These are phyloP conservation scores for Diplodus puntazzo DNA, from an alignment of 2,797 vertebrate genomes.

Conservation along the genomic window DNA sequence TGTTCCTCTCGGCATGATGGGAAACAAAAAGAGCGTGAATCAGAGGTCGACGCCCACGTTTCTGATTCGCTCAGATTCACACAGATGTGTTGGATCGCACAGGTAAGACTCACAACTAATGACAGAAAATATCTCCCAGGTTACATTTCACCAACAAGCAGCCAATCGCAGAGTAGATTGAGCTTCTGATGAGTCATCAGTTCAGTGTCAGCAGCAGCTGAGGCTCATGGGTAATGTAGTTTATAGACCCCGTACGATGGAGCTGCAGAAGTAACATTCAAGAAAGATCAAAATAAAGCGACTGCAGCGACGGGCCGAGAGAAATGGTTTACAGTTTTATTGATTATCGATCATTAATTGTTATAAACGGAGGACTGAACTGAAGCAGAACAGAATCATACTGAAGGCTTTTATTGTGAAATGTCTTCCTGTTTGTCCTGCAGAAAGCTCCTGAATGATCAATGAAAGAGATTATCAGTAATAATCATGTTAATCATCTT, in stretches of 20 bases:
- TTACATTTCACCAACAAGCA: background rate
- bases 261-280: background rate
- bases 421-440: background rate
- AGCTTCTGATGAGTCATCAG: background rate
- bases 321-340: background rate
- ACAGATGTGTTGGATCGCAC: background rate
- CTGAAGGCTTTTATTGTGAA: constrained; percentile 7
- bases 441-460: background rate
- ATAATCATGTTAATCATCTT: background rate
- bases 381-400: background rate
- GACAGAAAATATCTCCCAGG: constrained; percentile 2
- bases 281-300: background rate
- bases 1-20: background rate
- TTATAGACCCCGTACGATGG: background rate
- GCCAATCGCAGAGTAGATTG: background rate
- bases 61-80: background rate
- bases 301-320: no score
- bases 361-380: background rate
- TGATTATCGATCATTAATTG: background rate
- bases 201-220: background rate
- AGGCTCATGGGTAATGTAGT: constrained; percentile 14
- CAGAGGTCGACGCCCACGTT: background rate
- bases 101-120: background rate
- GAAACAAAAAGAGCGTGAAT: background rate
- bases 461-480: background rate